Evolutionary conservation across 2,113 vertebrate genomes (phyloP), one percentile per base, ranked within the genome.

Genomic region (Chamaetylas fuelleborni): DNA sequence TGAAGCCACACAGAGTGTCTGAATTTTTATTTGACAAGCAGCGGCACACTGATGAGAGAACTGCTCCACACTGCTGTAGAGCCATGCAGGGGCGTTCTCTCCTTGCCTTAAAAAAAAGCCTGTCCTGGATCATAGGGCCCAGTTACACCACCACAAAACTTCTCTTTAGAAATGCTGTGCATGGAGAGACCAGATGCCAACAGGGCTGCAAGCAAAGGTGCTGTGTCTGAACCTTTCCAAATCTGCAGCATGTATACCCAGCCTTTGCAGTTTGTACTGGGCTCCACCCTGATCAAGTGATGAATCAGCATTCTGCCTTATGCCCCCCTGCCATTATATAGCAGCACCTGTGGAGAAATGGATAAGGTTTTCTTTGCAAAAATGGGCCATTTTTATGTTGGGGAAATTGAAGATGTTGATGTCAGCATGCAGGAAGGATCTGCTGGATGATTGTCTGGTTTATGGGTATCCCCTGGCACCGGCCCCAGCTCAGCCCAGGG

Each of bases 201-300:
- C 13, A 29, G 25, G 38, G 36, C 53, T 88, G 48, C 40, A 40
- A 81, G 42, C 48, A 60, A 84, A 51, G 17, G 17, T 2, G 19
- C 58, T 17, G 1, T 40, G 18, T 11, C 71, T 65, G 58, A 64
- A 34, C 48, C 9, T 60, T 66, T 28, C 40, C 36, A n/a, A 26
- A 64, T 25, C 2, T 71, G 38, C 48, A 56, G 40, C 0, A 0
- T 54, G 38, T 10, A 4, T 16, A 51, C 13, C 13, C 48, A 93
- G 58, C 40, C 58, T 72, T 43, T 85, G 43, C 40, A 80, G 26
- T 47, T 40, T 31, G 24, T 45, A 24, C 8, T 1, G 0, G 33
- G 18, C 56, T 62, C 69, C 2, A 12, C 47, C 43, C 62, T 82
- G 36, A 22, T 34, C 17, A 28, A 38, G 11, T 92, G 24, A 42